Evolutionary conservation across 35 echinoderm and acorn worm species (phyloP), one percentile per base, ranked within the genome.

Genomic region (Chiridota heheva): DNA sequence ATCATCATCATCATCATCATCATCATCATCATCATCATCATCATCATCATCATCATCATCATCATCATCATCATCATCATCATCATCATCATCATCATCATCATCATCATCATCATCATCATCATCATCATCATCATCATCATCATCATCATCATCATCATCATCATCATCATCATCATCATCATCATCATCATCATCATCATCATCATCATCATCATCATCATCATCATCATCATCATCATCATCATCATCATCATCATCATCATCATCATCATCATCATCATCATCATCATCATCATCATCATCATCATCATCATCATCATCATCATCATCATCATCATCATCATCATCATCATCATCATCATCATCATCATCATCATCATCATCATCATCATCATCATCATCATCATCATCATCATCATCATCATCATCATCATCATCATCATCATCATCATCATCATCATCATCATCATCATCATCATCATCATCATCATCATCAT

Each of bases 51-150:
- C 48, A n/a, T 53, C 48, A n/a, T 53, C 48, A n/a, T 53, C 48
- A n/a, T 53, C 48, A n/a, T 53, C 48, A n/a, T 53, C 48, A n/a
- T 53, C 48, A n/a, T 53, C 48, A n/a, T 53, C 48, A n/a, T 53
- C 48, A n/a, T 53, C 48, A n/a, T 53, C 48, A n/a, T 53, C 48
- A n/a, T 53, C 48, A n/a, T 53, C 48, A n/a, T 53, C 48, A n/a
- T 53, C 48, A n/a, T 53, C 48, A n/a, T 53, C 48, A n/a, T 53
- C 48, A n/a, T 53, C 48, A n/a, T 53, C 48, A n/a, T 53, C 48
- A n/a, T 53, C 48, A n/a, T 53, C 48, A n/a, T 53, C 48, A n/a
- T 53, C 48, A n/a, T 53, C 48, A n/a, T 53, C 48, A n/a, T 53
- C 48, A n/a, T 53, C 48, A n/a, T 53, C 48, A n/a, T 53, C 48